A percentile compares a stretch with the other conserved stretches of the same genome.
phyloP scores from a whole-genome alignment of 2,888 invertebrate species.

The Agrochola litura region DNA sequence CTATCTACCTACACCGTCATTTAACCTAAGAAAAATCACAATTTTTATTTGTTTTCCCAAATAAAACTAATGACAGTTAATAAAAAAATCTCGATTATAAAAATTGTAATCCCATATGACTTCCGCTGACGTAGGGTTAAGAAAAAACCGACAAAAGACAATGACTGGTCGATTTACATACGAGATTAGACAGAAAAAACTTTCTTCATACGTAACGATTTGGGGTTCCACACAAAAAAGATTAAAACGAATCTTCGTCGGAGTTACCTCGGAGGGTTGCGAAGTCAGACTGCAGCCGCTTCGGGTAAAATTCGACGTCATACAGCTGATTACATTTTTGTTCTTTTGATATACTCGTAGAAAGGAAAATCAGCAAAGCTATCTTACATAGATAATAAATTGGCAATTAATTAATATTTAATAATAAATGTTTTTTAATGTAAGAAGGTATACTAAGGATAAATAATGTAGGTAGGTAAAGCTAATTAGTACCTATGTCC shows the following conservation, averaged over 20 bases:
- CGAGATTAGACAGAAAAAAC: conserved; percentile 81
- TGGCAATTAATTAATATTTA: neutral
- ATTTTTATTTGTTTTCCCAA: conserved; percentile 47
- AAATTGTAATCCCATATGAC: conserved; percentile 78
- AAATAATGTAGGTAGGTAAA: neutral
- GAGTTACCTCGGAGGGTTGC: conserved; percentile 9
- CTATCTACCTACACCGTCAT: neutral
- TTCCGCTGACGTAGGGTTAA: conserved; percentile 73
- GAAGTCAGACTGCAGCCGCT: neutral
- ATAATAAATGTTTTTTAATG: neutral
- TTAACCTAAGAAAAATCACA: conserved; percentile 33
- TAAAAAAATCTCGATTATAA: conserved; percentile 70
- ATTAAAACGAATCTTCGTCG: conserved; percentile 15
- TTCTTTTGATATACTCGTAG: neutral
- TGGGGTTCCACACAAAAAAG: conserved; percentile 56
- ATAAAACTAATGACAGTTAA: conserved; percentile 45
- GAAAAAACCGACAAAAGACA: conserved; percentile 81
- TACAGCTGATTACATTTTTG: conserved; percentile 5
- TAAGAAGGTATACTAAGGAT: neutral
- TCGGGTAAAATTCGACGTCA: neutral
- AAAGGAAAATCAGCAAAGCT: neutral
- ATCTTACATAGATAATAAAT: neutral
- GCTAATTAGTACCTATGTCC: neutral
- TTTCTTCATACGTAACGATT: conserved; percentile 67
- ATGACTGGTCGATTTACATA: conserved; percentile 88